phyloP scores from a whole-genome alignment of 2,797 vertebrate species.

The Catamblyrhynchus diadema region DNA sequence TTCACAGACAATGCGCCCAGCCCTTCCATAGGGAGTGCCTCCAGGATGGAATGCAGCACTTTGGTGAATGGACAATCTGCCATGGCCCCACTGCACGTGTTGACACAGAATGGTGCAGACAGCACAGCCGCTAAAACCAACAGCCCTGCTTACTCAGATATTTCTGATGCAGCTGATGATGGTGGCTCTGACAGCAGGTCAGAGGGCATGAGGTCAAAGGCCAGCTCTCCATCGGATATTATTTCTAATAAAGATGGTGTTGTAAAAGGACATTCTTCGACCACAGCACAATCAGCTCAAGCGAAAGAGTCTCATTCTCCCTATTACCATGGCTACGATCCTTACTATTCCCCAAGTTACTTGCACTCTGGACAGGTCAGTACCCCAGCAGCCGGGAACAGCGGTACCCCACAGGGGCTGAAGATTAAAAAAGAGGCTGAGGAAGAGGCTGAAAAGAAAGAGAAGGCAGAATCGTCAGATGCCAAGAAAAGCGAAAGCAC shows the following conservation, averaged over 20 bases:
- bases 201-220: constrained; percentile 88
- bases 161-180: constrained; percentile 94
- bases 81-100: constrained; percentile 74
- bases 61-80: constrained; percentile 82
- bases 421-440: constrained; percentile 88
- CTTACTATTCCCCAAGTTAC: constrained; percentile 93
- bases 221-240: constrained; percentile 81
- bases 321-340: constrained; percentile 92
- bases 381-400: constrained; percentile 77
- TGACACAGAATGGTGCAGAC: constrained; percentile 80
- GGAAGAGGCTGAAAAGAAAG: constrained; percentile 85
- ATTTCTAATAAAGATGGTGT: constrained; percentile 81
- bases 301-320: constrained; percentile 89
- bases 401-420: constrained; percentile 74
- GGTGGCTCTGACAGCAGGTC: constrained; percentile 91
- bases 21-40: constrained; percentile 93
- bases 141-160: constrained; percentile 96
- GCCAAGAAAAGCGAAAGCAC: constrained; percentile 76
- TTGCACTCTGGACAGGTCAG: constrained; percentile 86
- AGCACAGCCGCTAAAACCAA: constrained; percentile 85
- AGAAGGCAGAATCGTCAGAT: constrained; percentile 76
- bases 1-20: constrained; percentile 98
- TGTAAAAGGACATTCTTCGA: constrained; percentile 82
- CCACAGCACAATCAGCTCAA: constrained; percentile 72
- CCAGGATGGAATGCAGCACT: constrained; percentile 85